A percentile compares a stretch with the other conserved stretches of the same genome.
These are phyloP conservation scores for Cynopterus brachyotis DNA, from an alignment of 2,113 vertebrate genomes.

Conservation along the genomic window DNA sequence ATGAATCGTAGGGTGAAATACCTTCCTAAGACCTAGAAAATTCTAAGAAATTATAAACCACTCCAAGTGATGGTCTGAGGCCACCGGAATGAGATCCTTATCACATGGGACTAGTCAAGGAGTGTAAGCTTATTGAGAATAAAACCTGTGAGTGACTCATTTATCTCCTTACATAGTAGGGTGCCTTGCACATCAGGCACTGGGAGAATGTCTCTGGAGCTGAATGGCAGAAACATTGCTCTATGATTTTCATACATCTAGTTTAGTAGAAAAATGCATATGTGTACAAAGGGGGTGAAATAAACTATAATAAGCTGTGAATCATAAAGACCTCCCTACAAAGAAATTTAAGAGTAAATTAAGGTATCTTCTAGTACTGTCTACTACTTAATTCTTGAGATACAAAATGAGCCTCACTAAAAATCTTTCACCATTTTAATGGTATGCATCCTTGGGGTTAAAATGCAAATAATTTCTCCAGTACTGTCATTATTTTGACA, in stretches of 20 bases:
- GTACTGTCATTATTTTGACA: background rate
- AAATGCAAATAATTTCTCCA: background rate
- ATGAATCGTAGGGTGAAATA: background rate
- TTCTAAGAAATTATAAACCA: background rate
- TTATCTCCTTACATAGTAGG: background rate
- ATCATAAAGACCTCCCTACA: background rate
- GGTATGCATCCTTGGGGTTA: background rate
- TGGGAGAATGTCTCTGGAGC: background rate
- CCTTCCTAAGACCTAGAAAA: background rate
- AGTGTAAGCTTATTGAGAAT: background rate
- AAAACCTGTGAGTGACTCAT: background rate
- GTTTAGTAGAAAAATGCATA: background rate
- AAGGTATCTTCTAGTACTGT: conserved; percentile 56
- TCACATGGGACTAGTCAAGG: background rate
- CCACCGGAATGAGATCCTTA: background rate
- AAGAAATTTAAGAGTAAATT: conserved; percentile 41
- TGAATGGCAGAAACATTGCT: background rate
- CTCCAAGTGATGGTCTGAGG: background rate
- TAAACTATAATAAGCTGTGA: conserved; percentile 14
- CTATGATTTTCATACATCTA: background rate
- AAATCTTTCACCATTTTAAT: background rate
- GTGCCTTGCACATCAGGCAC: background rate
- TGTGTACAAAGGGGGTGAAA: background rate
- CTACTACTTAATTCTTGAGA: conserved; percentile 61
- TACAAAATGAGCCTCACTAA: background rate